Evolutionary conservation across 2,113 vertebrate species (phyloP), one percentile per base, ranked within the genome.

Genomic region (Pagrus major): DNA sequence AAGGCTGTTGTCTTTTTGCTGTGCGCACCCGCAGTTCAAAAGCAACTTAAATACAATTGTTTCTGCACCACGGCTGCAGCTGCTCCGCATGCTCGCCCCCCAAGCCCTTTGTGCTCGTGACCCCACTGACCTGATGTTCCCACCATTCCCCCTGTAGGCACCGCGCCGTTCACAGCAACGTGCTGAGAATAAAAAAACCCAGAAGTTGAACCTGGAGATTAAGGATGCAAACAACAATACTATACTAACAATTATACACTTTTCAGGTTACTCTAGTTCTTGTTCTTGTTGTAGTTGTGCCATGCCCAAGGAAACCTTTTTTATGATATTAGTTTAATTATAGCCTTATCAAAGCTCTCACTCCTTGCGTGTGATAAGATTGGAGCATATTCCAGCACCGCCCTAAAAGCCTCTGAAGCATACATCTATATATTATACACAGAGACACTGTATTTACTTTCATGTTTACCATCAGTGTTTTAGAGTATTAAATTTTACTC

Each of bases 61-160:
- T 74, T 83, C 59, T 71, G 60, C 75, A 56, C 71, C 64, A 11
- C 37, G 37, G 60, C 64, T 76, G 39, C 79, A 80, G 86, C 89
- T 91, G 83, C 79, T 87, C 75, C 8, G 35, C 59, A 64, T 73
- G 66, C 73, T 60, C 20, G 27, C 70, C 68, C 68, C 67, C 23
- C 39, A 61, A 76, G 76, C 63, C 76, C 76, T 92, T 92, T 92
- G 88, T 90, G 64, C 33, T 58, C 47, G 35, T 89, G 90, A 90
- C 86, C 89, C 80, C 4, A 14, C 59, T 84, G 91, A 91, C 88
- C 89, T 81, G 71, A 65, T 85, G 77, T 91, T 88, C 83, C 86
- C 87, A 78, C 72, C 47, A 16, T 75, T 63, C 77, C 64, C 78
- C 83, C 86, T 21, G 23, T 61, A 81, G 83, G 54, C 83, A 47